Conservation (phyloP, 2,113 vertebrate genomes). For the Romanogobio albipinnatus region DNA sequence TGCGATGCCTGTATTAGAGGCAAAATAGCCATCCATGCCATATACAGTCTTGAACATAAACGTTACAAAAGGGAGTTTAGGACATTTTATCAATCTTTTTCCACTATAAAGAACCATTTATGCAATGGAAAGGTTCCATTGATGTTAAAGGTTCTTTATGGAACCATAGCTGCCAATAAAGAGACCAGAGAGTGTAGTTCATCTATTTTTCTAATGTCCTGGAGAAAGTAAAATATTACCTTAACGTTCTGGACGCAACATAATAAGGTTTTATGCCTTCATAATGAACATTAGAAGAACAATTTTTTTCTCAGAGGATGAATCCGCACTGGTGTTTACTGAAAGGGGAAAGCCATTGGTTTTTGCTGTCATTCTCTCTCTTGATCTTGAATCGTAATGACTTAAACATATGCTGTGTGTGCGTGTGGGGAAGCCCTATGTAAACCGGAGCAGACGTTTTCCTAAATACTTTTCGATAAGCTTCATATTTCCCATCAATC, state of each 20-base stretch:
- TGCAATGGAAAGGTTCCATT: no score
- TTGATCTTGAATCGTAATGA: conserved; percentile 74
- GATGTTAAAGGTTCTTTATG: neutral
- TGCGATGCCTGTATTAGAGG: neutral
- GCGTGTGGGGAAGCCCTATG: conserved; percentile 54
- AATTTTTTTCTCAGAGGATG: conserved; percentile 58
- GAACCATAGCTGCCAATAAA: neutral
- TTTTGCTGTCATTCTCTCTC: conserved; percentile 65
- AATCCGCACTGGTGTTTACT: conserved; percentile 66
- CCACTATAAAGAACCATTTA: no score
- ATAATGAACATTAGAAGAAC: conserved; percentile 51
- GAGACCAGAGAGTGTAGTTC: no score
- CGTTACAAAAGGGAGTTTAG: neutral
- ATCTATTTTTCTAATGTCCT: neutral
- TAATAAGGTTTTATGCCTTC: conserved; percentile 25
- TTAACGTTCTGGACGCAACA: neutral
- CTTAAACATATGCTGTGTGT: conserved; percentile 72
- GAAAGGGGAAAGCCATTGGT: conserved; percentile 67
- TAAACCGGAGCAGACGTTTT: conserved; percentile 36
- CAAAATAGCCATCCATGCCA: neutral
- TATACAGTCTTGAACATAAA: neutral
- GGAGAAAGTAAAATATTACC: neutral
- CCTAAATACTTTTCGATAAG: conserved; percentile 43
- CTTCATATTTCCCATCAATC: conserved; percentile 58
- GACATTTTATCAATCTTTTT: neutral